These are phyloP conservation scores for Trogon surrucura DNA, from an alignment of 2,113 vertebrate genomes.

Conservation along the genomic window DNA sequence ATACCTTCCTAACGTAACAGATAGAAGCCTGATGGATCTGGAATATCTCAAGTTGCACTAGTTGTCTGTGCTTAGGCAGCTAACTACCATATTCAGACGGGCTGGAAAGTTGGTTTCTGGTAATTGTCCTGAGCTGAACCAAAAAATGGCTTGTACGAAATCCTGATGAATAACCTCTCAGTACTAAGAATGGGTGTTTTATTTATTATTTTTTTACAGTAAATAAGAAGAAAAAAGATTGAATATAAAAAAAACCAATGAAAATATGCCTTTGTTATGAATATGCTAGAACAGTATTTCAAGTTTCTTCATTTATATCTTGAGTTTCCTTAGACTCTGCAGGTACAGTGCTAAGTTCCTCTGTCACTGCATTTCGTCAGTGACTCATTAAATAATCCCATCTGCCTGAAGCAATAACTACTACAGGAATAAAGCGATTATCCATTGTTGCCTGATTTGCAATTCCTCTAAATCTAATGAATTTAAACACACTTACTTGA, in stretches of 20 bases:
- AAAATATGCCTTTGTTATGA: not conserved
- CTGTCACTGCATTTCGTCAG: constrained; percentile 11
- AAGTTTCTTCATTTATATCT: not conserved
- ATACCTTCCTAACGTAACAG: not conserved
- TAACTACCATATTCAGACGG: not conserved
- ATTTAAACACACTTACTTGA: constrained; percentile 24
- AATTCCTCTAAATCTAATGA: constrained; percentile 40
- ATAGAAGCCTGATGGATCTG: not conserved
- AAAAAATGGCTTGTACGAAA: not conserved
- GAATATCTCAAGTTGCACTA: not conserved
- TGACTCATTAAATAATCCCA: constrained; percentile 47
- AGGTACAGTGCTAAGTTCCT: not conserved
- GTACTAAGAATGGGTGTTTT: not conserved
- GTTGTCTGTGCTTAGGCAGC: not conserved
- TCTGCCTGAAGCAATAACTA: constrained; percentile 18
- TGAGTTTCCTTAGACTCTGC: not conserved
- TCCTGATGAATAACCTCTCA: not conserved
- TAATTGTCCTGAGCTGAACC: not conserved
- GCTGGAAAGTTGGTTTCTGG: not conserved
- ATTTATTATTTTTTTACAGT: not conserved
- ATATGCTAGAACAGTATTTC: not conserved
- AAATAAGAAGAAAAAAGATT: not conserved
- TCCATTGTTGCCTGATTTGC: constrained; percentile 37
- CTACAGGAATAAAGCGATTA: constrained; percentile 30
- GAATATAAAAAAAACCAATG: not conserved